Base-by-base conservation (phyloP, 2,888 invertebrate genomes). In the Lagria hirta region DNA sequence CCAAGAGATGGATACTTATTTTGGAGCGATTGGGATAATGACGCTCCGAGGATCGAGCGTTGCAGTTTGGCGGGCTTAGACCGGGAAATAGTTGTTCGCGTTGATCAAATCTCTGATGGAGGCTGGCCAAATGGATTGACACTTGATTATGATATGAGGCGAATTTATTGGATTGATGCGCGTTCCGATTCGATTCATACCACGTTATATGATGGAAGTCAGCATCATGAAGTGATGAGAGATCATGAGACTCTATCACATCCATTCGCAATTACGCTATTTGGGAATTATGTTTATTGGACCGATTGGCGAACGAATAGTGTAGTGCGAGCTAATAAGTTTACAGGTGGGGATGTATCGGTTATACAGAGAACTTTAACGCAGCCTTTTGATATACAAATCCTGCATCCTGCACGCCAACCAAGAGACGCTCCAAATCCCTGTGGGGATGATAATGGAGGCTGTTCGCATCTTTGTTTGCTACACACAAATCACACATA, bases 251-350 rank as follows among this genome's bases (percentile, higher is more conserved):
- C 83, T 58, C 73, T 89, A 37, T 82, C 88, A 29, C 94, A 94
- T 76, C 92, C 94, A 0, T 95, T 94, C 75, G 88, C 93, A 28
- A 83, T 94, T 51, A 81, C 89, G 0, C 76, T 93, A 43, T 92
- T 86, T 74, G 92, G 88, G 66, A 84, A 85, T 63, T 83, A 86
- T 70, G 84, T 94, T 6, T 95, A 90, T 74, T 95, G 93, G 92
- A 93, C 92, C 0, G 94, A 95, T 73, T 94, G 95, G 95, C 78
- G 90, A 51, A 84, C 84, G 40, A 90, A 89, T 68, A 84, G 88
- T 48, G 87, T 95, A 2, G 83, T 89, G 56, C 76, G 87, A 61
- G 91, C 92, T 16, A 88, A 88, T 73, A 94, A 94, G 73, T 92
- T 88, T 84, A 85, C 85, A 69, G 89, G 86, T 45, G 79, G 81